Base-by-base conservation (phyloP, 2,797 vertebrate species). In the Danio tinwini region DNA sequence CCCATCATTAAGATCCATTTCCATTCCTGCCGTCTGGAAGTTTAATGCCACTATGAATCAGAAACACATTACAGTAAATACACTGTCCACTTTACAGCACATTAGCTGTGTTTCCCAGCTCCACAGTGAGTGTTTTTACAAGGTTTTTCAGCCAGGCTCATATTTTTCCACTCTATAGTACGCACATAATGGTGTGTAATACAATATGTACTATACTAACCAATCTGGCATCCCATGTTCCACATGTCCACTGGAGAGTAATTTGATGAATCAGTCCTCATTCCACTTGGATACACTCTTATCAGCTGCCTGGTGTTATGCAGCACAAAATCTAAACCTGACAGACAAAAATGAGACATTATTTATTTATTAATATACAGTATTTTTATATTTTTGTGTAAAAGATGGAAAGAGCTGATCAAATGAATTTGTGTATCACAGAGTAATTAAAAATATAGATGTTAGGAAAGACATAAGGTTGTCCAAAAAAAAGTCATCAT, bases 1-100 rank as follows among this genome's bases (percentile, higher is more conserved):
- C 19, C 97, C 97, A 0, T 99, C 98, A 10, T 94, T 96, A 76
- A 99, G 92, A 82, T 99, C 98, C 98, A 99, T 99, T 86, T 97
- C 97, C 5, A 77, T 88, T 39, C 97, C 96, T 0, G 97, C 96
- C 0, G 96, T 98, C 94, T 99, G 98, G 91, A 99, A 95, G 87
- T 99, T 99, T 88, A 99, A 90, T 76, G 98, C 98, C 93, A 97
- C 98, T 99, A 84, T 76, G 16, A 68, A 64, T 77, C 74, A 74
- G 79, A 42, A 77, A 21, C 21, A 56, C 65, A 75, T 56, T 13
- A n/a, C n/a, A 52, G 50, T 62, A 61, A 40, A 82, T 64, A 37
- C 49, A 71, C 13, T 21, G 61, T 12, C 37, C 58, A 64, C 21
- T 78, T 74, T 78, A n/a, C 42, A 69, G 70, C 56, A 42, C 62